Evolutionary conservation across 2,113 vertebrate genomes (phyloP).

Genomic region (Chelonoidis abingdonii): DNA sequence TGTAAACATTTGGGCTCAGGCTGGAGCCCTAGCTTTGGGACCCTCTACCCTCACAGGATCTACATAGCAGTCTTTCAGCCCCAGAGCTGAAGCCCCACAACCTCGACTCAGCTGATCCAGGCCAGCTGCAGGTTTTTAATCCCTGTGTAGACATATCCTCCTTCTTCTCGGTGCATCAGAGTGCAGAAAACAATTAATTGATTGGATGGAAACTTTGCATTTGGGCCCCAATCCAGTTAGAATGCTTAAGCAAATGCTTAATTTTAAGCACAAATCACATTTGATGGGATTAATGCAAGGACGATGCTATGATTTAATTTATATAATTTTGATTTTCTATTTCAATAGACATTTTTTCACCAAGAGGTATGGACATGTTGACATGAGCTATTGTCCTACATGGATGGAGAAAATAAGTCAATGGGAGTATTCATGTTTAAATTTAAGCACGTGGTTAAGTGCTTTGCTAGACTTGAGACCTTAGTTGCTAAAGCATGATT

Average conservation of each 20-base stretch:
- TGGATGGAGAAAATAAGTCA: conserved; percentile 85
- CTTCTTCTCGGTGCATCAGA: not conserved
- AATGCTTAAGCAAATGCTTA: not conserved
- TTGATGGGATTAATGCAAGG: not conserved
- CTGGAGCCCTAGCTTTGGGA: not conserved
- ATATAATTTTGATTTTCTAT: conserved; percentile 4
- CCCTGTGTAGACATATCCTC: not conserved
- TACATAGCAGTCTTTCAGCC: not conserved
- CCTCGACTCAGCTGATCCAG: not conserved
- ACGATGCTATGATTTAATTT: not conserved
- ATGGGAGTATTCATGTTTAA: not conserved
- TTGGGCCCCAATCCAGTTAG: not conserved
- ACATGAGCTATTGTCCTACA: conserved; percentile 88
- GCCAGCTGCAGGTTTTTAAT: not conserved
- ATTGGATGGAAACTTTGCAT: not conserved
- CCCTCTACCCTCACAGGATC: not conserved
- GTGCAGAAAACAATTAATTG: rapidly evolving
- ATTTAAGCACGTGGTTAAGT: not conserved
- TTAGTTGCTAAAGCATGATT: not conserved
- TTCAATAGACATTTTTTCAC: conserved; percentile 21
- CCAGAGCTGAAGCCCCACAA: not conserved
- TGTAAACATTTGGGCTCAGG: not conserved
- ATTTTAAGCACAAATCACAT: not conserved
- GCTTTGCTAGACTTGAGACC: not conserved
- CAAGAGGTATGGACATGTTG: conserved; percentile 93